These are phyloP conservation scores for Sebastes hubbsi DNA, from an alignment of 2,797 vertebrate genomes.

Conservation along the genomic window DNA sequence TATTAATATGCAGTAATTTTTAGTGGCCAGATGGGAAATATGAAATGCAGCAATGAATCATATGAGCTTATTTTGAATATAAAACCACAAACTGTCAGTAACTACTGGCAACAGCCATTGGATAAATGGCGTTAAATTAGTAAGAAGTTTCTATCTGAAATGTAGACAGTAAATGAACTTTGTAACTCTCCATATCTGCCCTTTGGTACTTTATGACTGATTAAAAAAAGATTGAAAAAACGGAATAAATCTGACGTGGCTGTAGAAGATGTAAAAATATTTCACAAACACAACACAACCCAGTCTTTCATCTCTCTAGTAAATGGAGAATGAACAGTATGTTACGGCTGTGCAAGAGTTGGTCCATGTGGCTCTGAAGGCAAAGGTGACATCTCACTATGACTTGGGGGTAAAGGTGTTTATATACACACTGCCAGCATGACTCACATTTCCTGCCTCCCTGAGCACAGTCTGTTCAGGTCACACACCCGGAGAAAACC, in stretches of 20 bases:
- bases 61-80: background rate
- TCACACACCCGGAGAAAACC: conserved; percentile 48
- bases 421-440: conserved; percentile 61
- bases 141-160: background rate
- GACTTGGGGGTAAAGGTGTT: conserved; percentile 64
- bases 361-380: conserved; percentile 50
- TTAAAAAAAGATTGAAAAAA: background rate
- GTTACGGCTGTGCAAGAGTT: background rate
- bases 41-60: background rate
- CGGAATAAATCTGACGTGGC: background rate
- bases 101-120: background rate
- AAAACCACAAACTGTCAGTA: background rate
- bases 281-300: background rate
- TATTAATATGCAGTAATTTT: background rate
- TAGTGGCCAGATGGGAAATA: background rate
- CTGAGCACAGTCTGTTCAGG: conserved; percentile 68
- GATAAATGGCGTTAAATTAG: background rate
- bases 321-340: conserved; percentile 26
- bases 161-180: background rate
- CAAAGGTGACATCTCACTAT: conserved; percentile 67
- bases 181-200: background rate
- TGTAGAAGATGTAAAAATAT: background rate
- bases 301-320: background rate
- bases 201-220: background rate
- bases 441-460: conserved; percentile 69